A percentile compares a stretch with the other conserved stretches of the same genome.
phyloP scores from a whole-genome alignment of 2,113 vertebrate genomes.

The Lamprotornis superbus region DNA sequence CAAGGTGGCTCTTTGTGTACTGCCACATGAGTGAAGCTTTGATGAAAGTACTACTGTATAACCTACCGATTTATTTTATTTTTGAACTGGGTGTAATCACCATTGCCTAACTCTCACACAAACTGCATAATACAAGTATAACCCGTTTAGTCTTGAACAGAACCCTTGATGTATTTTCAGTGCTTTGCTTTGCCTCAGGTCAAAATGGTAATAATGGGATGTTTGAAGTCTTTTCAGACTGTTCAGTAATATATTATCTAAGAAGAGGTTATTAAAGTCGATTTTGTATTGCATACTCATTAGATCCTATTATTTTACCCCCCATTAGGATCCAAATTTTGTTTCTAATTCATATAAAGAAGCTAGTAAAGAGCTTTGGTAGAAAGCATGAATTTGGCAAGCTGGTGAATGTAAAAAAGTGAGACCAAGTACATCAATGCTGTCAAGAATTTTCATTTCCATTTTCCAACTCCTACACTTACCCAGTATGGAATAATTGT shows the following conservation, averaged over 20 bases:
- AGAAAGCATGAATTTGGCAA: neutral
- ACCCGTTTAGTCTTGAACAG: constrained; percentile 54
- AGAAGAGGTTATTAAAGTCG: constrained; percentile 33
- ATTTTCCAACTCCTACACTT: neutral
- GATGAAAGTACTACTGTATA: neutral
- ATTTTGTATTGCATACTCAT: constrained; percentile 29
- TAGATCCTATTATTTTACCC: constrained; percentile 13
- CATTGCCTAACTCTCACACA: constrained; percentile 8
- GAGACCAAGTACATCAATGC: neutral
- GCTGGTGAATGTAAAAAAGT: neutral
- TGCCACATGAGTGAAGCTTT: neutral
- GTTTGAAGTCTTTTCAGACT: constrained; percentile 55
- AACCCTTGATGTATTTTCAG: constrained; percentile 51
- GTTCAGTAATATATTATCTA: constrained; percentile 46
- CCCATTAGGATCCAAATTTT: neutral
- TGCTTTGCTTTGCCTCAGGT: constrained; percentile 55
- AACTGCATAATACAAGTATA: constrained; percentile 34
- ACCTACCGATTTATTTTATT: neutral
- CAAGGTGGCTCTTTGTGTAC: neutral
- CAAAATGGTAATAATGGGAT: constrained; percentile 48
- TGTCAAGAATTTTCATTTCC: neutral
- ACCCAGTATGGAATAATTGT: neutral
- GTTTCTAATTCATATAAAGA: neutral
- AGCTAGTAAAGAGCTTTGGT: neutral
- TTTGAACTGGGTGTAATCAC: neutral